A percentile compares a stretch with the other conserved stretches of the same genome.
Conservation (phyloP, 92 coral and sea anemone genomes). For the Zoanthus sansibaricus region DNA sequence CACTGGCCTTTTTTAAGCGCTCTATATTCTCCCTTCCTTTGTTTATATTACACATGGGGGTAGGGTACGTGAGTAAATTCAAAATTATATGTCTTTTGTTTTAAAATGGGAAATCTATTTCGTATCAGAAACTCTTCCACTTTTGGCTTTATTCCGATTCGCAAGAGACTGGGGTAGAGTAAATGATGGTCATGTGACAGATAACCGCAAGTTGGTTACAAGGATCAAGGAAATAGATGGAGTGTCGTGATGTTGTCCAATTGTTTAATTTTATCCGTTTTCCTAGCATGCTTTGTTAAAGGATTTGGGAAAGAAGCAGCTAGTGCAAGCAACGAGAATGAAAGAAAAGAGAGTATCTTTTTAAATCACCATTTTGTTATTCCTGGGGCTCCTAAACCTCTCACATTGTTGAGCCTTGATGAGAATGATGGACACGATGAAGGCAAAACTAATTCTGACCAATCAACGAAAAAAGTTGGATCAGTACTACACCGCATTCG, state of each 20-base stretch:
- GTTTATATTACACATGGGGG: too few relatives aligned
- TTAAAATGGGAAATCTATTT: too few relatives aligned
- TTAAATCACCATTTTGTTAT: conserved; percentile 71
- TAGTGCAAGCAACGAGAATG: background rate
- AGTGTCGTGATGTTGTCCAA: conserved; percentile 16
- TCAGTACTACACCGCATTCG: conserved; percentile 62
- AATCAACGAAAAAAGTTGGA: conserved; percentile 40
- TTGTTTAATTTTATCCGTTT: background rate
- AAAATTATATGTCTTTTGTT: too few relatives aligned
- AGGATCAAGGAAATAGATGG: conserved; percentile 4
- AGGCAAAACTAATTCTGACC: conserved; percentile 6
- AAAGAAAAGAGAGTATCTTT: conserved; percentile 63
- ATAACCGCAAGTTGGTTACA: background rate
- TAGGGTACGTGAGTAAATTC: too few relatives aligned
- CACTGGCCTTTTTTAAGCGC: too few relatives aligned
- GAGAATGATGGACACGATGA: background rate
- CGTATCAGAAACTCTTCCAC: too few relatives aligned
- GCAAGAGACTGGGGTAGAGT: conserved; percentile 3
- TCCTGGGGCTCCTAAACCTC: conserved; percentile 79
- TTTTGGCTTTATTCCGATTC: background rate
- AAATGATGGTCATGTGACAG: background rate
- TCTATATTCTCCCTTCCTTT: too few relatives aligned
- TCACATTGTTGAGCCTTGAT: conserved; percentile 54
- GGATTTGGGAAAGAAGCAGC: conserved; percentile 28
- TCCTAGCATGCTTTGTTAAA: conserved; percentile 40